Evolutionary conservation across 2,113 vertebrate species (phyloP).

Genomic region (Ceuthmochares aereus): DNA sequence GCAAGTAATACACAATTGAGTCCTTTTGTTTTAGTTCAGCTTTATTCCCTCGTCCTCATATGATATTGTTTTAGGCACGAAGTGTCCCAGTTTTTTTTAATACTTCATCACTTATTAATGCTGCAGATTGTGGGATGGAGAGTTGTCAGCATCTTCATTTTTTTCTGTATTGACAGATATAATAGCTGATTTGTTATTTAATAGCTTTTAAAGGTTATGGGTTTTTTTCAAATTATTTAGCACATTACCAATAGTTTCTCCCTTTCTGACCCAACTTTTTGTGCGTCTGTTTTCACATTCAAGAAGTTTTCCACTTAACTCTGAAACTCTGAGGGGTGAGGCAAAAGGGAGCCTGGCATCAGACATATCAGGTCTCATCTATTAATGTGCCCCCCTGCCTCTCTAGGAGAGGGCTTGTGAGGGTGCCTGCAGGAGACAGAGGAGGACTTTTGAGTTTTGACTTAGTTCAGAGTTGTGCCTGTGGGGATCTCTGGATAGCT

Average conservation of each 20-base stretch:
- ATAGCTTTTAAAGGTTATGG: conserved; percentile 49
- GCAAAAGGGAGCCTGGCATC: background rate
- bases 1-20: conserved; percentile 6
- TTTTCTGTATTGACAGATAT: conserved; percentile 70
- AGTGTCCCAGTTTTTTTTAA: conserved; percentile 62
- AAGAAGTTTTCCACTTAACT: conserved; percentile 47
- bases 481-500: background rate
- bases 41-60: conserved; percentile 59
- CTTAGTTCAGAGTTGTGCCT: background rate
- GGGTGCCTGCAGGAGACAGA: background rate
- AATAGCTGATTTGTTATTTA: conserved; percentile 64
- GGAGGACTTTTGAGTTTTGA: background rate
- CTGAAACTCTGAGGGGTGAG: conserved; percentile 25
- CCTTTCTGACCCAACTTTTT: background rate
- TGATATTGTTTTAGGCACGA: conserved; percentile 59
- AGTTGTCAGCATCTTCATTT: conserved; percentile 64
- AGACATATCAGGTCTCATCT: background rate
- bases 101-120: conserved; percentile 79
- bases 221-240: conserved; percentile 40
- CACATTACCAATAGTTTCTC: background rate
- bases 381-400: background rate
- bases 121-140: conserved; percentile 56
- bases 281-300: background rate
- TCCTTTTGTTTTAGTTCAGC: conserved; percentile 69
- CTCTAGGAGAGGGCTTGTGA: background rate